Evolutionary conservation across 2,797 vertebrate species (phyloP).

Genomic region (Sebastes hopkinsi): DNA sequence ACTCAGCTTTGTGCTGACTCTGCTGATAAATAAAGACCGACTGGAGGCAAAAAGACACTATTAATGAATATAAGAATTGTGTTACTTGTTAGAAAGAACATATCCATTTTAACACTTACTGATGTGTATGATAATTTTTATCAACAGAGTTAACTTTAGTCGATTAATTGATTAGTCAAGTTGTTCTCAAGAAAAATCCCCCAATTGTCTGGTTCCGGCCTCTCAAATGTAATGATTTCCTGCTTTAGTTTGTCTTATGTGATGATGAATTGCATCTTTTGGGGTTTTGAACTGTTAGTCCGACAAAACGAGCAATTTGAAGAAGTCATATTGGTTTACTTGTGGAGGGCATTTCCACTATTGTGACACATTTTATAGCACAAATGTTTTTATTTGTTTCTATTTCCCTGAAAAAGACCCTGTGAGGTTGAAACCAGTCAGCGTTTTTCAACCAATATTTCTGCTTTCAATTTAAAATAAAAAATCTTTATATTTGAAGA

Average conservation of each 20-base stretch:
- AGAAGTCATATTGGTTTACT: background rate
- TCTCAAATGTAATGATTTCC: background rate
- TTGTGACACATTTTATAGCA: background rate
- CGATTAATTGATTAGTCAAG: background rate
- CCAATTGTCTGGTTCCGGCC: background rate
- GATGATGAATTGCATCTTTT: background rate
- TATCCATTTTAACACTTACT: background rate
- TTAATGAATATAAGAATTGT: background rate
- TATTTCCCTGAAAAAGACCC: background rate
- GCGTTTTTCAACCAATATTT: background rate
- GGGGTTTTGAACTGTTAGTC: background rate
- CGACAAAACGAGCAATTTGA: background rate
- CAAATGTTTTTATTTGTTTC: background rate
- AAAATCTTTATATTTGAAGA: background rate
- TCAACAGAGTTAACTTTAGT: background rate
- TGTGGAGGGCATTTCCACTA: background rate
- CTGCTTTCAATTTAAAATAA: background rate
- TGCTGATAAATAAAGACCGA: slow-evolving; percentile 14
- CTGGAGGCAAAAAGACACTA: background rate
- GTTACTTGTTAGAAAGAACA: background rate
- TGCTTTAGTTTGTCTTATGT: background rate
- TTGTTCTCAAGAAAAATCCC: background rate
- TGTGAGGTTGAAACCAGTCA: background rate
- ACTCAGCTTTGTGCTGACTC: slow-evolving; percentile 29
- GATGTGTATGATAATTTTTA: background rate